These are phyloP conservation scores for Diplolepis rosae DNA, from an alignment of 2,888 invertebrate genomes.

Conservation along the genomic window DNA sequence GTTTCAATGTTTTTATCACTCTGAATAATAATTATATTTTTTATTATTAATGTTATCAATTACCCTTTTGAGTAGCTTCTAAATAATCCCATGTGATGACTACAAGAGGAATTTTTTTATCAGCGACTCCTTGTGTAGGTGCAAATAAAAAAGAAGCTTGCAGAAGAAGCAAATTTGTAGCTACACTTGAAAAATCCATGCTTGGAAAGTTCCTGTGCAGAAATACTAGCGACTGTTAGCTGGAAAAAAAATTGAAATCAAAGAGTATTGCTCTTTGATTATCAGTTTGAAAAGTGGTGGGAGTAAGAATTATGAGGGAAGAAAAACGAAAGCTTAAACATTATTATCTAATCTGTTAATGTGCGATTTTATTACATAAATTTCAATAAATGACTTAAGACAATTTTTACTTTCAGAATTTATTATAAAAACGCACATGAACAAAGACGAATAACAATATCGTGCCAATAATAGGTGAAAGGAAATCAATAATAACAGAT, in stretches of 20 bases:
- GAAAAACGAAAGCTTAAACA: too few relatives aligned
- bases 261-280: too few relatives aligned
- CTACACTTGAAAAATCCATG: background rate
- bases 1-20: background rate
- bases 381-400: too few relatives aligned
- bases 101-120: constrained; percentile 36
- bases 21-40: constrained; percentile 1
- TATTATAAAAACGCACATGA: too few relatives aligned
- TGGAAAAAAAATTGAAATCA: background rate
- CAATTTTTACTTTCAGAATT: too few relatives aligned
- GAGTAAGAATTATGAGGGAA: too few relatives aligned
- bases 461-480: too few relatives aligned
- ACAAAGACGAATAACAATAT: too few relatives aligned
- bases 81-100: constrained; percentile 42
- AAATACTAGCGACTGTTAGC: too few relatives aligned
- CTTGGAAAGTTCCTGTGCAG: background rate
- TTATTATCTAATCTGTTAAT: too few relatives aligned
- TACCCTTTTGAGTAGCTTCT: constrained; percentile 40
- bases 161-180: background rate
- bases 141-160: background rate
- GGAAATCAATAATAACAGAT: too few relatives aligned
- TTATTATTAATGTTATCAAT: background rate
- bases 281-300: background rate
- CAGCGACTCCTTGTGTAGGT: background rate
- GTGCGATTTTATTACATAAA: too few relatives aligned